Conservation (phyloP, 2,888 invertebrate genomes). For the Myopa tessellatipennis region DNA sequence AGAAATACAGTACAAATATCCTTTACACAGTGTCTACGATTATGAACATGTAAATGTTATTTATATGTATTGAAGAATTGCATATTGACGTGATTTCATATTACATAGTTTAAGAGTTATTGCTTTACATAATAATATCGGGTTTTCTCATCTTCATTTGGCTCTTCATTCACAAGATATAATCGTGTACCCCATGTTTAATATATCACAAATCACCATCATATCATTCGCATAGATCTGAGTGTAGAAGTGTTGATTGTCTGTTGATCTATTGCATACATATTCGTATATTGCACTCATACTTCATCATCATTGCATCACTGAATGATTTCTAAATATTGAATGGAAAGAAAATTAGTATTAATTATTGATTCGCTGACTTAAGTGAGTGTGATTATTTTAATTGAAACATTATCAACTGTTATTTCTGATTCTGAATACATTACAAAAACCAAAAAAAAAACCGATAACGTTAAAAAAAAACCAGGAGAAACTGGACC, state of each 20-base stretch:
- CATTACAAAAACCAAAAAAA: conserved; percentile 22
- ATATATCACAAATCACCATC: too few relatives aligned
- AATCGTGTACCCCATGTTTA: too few relatives aligned
- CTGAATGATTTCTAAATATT: background rate
- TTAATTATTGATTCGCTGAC: too few relatives aligned
- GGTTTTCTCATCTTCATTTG: too few relatives aligned
- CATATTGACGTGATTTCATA: too few relatives aligned
- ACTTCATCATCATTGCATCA: background rate
- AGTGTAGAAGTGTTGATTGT: background rate
- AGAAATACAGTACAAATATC: too few relatives aligned
- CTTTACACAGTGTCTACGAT: too few relatives aligned
- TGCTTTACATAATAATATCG: too few relatives aligned
- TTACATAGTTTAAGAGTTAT: too few relatives aligned
- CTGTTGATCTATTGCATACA: background rate
- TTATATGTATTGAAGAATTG: too few relatives aligned
- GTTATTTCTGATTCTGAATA: conserved; percentile 30
- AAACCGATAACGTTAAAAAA: conserved; percentile 32
- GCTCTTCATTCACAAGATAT: too few relatives aligned
- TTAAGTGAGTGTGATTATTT: background rate
- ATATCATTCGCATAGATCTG: background rate
- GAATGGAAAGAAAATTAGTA: background rate
- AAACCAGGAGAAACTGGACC: conserved; percentile 80
- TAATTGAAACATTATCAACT: conserved; percentile 27
- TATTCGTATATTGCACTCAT: conserved; percentile 12
- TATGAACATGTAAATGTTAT: too few relatives aligned